Percentiles rank a stretch among this genome's conserved stretches.
Evolutionary conservation across 2,888 invertebrate genomes (phyloP).

Genomic region (Siphlonurus alternatus): DNA sequence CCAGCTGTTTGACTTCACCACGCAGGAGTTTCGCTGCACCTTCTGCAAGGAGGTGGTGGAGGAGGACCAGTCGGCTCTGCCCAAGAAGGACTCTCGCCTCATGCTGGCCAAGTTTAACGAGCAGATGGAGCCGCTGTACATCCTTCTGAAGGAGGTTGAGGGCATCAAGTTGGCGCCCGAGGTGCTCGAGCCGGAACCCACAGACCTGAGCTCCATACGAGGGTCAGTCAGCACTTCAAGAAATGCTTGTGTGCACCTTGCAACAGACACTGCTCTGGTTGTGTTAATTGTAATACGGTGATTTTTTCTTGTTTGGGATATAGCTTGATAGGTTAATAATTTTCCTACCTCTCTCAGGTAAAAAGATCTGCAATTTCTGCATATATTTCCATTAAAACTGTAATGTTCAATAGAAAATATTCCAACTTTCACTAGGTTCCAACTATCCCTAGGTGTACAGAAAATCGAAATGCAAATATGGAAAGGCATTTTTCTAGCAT

Average conservation of each 20-base stretch:
- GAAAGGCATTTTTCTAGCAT: no score
- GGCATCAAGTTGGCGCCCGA: constrained; percentile 85
- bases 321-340: neutral
- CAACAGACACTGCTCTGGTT: no score
- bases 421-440: no score
- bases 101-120: constrained; percentile 86
- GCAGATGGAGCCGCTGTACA: constrained; percentile 82
- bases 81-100: constrained; percentile 82
- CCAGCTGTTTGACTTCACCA: constrained; percentile 69
- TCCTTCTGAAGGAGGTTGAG: constrained; percentile 76
- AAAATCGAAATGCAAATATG: no score
- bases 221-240: constrained; percentile 38
- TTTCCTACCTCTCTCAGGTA: no score
- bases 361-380: no score
- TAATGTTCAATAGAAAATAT: no score
- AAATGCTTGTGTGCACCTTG: no score
- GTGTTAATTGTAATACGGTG: neutral
- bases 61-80: constrained; percentile 84
- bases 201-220: constrained; percentile 69
- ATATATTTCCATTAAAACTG: no score
- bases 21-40: constrained; percentile 73
- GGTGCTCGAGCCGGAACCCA: constrained; percentile 87
- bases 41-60: constrained; percentile 79
- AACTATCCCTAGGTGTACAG: no score
- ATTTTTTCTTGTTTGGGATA: constrained; percentile 4